Base-by-base conservation (phyloP, 2,113 vertebrate genomes). In the Cnemophilus loriae region DNA sequence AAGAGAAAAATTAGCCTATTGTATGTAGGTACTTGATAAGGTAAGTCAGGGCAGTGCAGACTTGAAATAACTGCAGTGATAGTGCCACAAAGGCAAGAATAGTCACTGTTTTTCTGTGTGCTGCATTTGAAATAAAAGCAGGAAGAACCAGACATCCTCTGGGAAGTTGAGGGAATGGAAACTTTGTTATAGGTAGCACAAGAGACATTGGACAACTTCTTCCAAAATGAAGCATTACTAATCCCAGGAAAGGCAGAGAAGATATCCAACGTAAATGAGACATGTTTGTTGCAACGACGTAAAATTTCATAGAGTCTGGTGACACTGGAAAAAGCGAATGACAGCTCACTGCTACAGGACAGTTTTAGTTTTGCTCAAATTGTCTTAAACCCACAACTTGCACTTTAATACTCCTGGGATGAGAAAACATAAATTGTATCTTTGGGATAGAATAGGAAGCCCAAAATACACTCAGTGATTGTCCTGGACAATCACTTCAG, bases 211-310 rank as follows among this genome's bases (percentile, higher is more conserved):
- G 20, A 41, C 14, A 84, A 12, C 28, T 55, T 74, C 27, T 59
- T 69, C 41, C 49, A 64, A 24, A 65, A 65, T 35, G 35, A 53
- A 49, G 9, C 11, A 50, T 27, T 59, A 14, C 26, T 50, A 41
- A 64, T 13, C 12, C 12, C 30, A 12, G 47, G 12, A 74, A 55
- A 73, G 22, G 4, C 10, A 68, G 19, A 23, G 11, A 71, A 71
- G 26, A 33, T 35, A 57, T 4, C 15, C 33, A 50, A 0, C 6
- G 44, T n/a, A 57, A 79, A 76, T 23, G 26, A 56, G 28, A 46
- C 12, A 12, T 0, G 0, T 41, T 63, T 68, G 24, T 21, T 55
- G 24, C 9, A 49, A 67, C 1, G 4, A 44, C 10, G 39, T 5
- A 37, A 76, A 44, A 42, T 65, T 70, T 52, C 17, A 27, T 1